Conservation (phyloP, 2,888 invertebrate species). For the Sarcophaga variegata region DNA sequence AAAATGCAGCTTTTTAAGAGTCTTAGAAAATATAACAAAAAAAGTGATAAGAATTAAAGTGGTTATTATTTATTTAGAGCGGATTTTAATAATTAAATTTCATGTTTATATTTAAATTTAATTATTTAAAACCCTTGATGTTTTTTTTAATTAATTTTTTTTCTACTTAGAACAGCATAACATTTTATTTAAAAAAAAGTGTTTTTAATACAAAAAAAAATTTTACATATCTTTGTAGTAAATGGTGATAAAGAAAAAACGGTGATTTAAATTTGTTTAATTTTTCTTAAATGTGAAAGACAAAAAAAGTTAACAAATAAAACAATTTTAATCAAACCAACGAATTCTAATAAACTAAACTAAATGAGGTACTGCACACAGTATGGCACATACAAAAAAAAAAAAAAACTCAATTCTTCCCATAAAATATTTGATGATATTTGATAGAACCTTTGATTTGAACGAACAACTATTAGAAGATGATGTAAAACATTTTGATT, state of each 20-base stretch:
- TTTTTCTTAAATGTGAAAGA: conserved; percentile 38
- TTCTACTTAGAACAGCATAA: conserved; percentile 69
- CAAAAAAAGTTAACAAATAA: conserved; percentile 30
- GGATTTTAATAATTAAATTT: not conserved
- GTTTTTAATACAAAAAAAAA: not conserved
- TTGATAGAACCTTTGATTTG: not conserved
- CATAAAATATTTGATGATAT: not conserved
- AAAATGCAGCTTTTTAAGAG: not conserved
- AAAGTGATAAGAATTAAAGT: no score
- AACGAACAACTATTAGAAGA: conserved; percentile 4
- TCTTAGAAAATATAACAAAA: not conserved
- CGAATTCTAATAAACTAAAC: conserved; percentile 16
- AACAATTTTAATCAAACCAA: conserved; percentile 34
- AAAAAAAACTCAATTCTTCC: conserved; percentile 60
- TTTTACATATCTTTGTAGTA: conserved; percentile 4
- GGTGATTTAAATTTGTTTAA: conserved; percentile 21
- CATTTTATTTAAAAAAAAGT: conserved; percentile 44
- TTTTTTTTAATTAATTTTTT: not conserved
- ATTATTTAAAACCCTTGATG: not conserved
- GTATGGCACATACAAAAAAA: conserved; percentile 79
- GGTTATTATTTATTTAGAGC: no score
- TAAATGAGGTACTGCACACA: conserved; percentile 82
- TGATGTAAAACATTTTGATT: conserved; percentile 55
- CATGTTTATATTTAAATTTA: conserved; percentile 52
- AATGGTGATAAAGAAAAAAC: conserved; percentile 18